These are phyloP conservation scores for Microplitis manilae DNA, from an alignment of 2,888 invertebrate genomes.

Conservation along the genomic window DNA sequence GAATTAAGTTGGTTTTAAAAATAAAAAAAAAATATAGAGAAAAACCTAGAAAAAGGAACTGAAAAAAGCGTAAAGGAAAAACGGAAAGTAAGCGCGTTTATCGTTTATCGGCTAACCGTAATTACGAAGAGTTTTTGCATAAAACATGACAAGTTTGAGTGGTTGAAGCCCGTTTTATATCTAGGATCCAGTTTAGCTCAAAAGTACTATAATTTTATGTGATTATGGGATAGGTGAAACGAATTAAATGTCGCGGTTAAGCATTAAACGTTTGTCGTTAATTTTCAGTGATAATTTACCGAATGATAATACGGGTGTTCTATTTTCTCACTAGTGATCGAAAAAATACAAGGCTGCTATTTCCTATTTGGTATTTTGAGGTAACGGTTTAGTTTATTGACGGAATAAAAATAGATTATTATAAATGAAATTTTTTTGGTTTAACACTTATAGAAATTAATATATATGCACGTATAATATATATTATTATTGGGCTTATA, in stretches of 20 bases:
- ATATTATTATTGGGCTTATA: too few relatives aligned
- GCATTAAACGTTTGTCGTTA: constrained; percentile 42
- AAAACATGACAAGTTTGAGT: constrained; percentile 41
- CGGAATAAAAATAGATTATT: background rate
- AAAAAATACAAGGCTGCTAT: background rate
- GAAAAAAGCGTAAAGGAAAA: constrained; percentile 4
- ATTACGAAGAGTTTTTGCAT: constrained; percentile 44
- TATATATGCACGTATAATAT: background rate
- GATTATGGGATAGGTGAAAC: constrained; percentile 37
- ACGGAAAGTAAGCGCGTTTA: constrained; percentile 3
- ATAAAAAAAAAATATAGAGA: background rate
- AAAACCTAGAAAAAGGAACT: background rate
- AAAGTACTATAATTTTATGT: constrained; percentile 43
- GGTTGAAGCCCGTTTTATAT: too few relatives aligned
- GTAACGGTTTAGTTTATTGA: background rate
- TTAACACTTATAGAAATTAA: background rate
- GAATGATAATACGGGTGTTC: constrained; percentile 11
- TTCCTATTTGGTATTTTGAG: background rate
- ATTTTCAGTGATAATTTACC: constrained; percentile 35
- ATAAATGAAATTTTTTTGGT: background rate
- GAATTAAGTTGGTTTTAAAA: constrained; percentile 8
- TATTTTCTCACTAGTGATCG: background rate
- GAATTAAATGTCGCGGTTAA: constrained; percentile 37
- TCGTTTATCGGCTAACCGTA: constrained; percentile 43
- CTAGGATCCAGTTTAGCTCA: background rate